Conservation (phyloP, 2,888 invertebrate species). For the Hypercompe scribonia region DNA sequence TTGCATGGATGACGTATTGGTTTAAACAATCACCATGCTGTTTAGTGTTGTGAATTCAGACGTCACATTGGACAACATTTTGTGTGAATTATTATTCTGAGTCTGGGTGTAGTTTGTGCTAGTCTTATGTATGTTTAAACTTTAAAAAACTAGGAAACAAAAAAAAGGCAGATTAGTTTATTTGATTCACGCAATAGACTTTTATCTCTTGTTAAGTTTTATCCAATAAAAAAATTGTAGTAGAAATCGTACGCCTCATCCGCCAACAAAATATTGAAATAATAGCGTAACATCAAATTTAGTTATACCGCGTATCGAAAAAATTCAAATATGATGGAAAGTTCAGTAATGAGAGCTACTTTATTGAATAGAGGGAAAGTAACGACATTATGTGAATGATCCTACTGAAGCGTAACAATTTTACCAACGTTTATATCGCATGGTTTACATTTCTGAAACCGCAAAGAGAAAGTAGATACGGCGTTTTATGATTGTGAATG, state of each 20-base stretch:
- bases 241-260: constrained; percentile 30
- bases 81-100: too few relatives aligned
- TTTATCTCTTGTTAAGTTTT: not conserved
- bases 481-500: constrained; percentile 46
- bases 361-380: constrained; percentile 62
- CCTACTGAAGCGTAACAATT: constrained; percentile 70
- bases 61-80: too few relatives aligned
- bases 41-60: too few relatives aligned
- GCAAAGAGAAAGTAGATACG: constrained; percentile 67
- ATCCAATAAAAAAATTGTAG: constrained; percentile 22
- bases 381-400: constrained; percentile 52
- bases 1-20: too few relatives aligned
- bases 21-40: too few relatives aligned
- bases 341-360: constrained; percentile 47
- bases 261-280: constrained; percentile 34
- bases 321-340: constrained; percentile 45
- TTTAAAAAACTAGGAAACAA: too few relatives aligned
- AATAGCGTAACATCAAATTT: constrained; percentile 44
- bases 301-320: constrained; percentile 25
- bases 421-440: constrained; percentile 66
- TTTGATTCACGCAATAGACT: not conserved
- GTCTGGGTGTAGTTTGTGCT: too few relatives aligned
- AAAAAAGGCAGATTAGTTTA: not conserved
- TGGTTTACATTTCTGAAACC: constrained; percentile 71
- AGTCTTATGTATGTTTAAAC: too few relatives aligned